These are phyloP conservation scores for Hiodon tergisus DNA, from an alignment of 2,113 vertebrate species.

Conservation along the genomic window DNA sequence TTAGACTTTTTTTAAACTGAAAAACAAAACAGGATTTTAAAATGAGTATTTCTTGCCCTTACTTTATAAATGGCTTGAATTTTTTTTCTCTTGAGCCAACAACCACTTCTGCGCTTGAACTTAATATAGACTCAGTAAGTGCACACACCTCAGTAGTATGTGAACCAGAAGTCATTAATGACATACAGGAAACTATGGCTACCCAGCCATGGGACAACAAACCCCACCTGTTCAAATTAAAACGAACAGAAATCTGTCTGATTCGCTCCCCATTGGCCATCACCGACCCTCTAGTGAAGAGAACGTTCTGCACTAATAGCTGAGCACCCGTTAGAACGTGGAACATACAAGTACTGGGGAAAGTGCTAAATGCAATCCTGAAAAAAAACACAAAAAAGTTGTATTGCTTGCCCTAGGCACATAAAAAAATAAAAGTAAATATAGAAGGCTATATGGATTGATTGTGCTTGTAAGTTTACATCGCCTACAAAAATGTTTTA, in stretches of 20 bases:
- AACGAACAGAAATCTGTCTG: constrained; percentile 2
- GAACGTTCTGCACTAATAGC: constrained; percentile 6
- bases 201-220: neutral
- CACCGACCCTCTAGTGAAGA: neutral
- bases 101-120: neutral
- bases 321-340: neutral
- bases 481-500: too few relatives aligned
- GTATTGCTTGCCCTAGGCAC: constrained; percentile 28
- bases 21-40: constrained; percentile 11
- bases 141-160: neutral
- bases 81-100: neutral
- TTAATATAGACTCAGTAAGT: neutral
- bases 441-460: too few relatives aligned
- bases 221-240: neutral
- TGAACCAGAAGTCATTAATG: constrained; percentile 8
- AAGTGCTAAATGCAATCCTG: constrained; percentile 12
- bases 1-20: neutral
- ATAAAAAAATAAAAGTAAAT: constrained; percentile 4
- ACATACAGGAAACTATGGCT: constrained; percentile 8
- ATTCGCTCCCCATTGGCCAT: neutral
- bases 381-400: neutral
- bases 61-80: neutral
- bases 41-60: neutral
- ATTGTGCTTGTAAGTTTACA: neutral
- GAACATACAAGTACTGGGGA: neutral